phyloP scores from a whole-genome alignment of 2,888 invertebrate genomes.

The Patella caerulea region DNA sequence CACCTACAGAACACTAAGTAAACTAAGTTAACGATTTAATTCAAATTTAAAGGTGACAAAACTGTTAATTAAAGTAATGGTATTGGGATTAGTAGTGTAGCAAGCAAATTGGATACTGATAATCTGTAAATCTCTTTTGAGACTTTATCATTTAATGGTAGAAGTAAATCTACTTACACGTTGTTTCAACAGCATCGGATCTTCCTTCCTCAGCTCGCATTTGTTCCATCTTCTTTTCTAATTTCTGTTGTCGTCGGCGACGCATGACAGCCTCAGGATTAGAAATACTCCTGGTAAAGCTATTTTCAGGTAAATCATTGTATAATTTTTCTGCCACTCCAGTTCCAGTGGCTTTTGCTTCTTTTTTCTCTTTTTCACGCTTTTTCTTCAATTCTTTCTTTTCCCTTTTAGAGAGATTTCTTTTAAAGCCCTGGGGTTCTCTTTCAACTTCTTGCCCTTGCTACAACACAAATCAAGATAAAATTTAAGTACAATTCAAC shows the following conservation, averaged over 20 bases:
- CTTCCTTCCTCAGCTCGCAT: conserved; percentile 96
- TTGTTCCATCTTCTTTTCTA: conserved; percentile 95
- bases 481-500: no score
- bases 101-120: no score
- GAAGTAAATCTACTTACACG: neutral
- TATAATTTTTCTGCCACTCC: conserved; percentile 70
- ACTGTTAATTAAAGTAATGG: no score
- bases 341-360: conserved; percentile 48
- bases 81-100: no score
- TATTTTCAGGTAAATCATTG: conserved; percentile 94
- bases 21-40: no score
- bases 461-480: neutral
- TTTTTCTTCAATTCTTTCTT: conserved; percentile 95
- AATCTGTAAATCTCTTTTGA: no score
- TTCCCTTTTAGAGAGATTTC: conserved; percentile 96
- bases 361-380: conserved; percentile 73
- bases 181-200: conserved; percentile 80
- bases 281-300: conserved; percentile 96
- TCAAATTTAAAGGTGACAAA: no score
- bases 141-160: no score
- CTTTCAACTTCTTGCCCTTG: conserved; percentile 34
- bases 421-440: conserved; percentile 72
- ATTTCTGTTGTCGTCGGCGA: conserved; percentile 93
- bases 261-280: conserved; percentile 99
- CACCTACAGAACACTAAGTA: no score